Conservation (phyloP, 2,888 invertebrate genomes). For the Sipha maydis region DNA sequence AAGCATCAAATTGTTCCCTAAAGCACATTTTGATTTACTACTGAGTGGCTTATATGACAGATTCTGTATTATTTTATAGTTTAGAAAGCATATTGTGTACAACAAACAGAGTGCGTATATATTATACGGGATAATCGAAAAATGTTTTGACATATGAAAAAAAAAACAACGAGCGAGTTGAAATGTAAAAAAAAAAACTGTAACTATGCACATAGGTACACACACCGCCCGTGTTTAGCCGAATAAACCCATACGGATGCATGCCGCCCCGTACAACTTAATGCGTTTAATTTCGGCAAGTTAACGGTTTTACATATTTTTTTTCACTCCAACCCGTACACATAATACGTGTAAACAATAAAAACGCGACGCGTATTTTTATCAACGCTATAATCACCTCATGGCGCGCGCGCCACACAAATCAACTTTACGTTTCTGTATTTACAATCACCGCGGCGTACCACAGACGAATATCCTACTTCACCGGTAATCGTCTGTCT, state of each 20-base stretch:
- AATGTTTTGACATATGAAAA: constrained; percentile 46
- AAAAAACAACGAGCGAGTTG: neutral
- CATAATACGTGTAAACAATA: too few relatives aligned
- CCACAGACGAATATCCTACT: too few relatives aligned
- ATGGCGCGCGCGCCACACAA: too few relatives aligned
- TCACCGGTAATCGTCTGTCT: too few relatives aligned
- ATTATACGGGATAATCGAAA: constrained; percentile 26
- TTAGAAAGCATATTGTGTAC: neutral
- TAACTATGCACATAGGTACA: neutral
- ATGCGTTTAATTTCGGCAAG: neutral
- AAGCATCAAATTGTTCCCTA: constrained; percentile 54
- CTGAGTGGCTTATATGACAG: constrained; percentile 43
- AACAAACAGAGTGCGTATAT: constrained; percentile 13
- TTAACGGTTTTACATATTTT: neutral
- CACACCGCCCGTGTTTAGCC: neutral
- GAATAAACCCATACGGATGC: neutral
- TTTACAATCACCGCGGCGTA: too few relatives aligned
- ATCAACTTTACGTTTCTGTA: too few relatives aligned
- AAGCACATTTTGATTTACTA: constrained; percentile 60
- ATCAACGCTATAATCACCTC: too few relatives aligned
- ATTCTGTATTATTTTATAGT: constrained; percentile 52
- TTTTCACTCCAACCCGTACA: neutral
- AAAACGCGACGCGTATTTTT: too few relatives aligned
- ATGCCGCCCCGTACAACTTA: neutral
- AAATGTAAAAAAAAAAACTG: constrained; percentile 2